Evolutionary conservation across 2,888 invertebrate species (phyloP).

Genomic region (Nymphalis urticae): DNA sequence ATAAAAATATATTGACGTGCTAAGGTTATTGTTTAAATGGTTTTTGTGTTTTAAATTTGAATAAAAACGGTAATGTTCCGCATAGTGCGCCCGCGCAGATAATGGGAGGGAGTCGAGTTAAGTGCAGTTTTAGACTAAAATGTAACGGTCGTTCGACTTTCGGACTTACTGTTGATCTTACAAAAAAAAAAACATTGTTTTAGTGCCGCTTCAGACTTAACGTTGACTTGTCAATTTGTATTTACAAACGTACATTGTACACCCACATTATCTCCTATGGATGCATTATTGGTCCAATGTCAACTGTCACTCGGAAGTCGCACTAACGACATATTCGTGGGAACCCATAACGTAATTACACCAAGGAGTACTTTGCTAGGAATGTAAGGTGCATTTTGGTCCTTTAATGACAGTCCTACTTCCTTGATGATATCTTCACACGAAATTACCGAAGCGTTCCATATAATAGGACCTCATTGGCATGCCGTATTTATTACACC

Average conservation of each 20-base stretch:
- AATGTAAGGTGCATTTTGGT: conserved; percentile 30
- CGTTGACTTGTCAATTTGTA: background rate
- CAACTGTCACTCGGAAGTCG: conserved; percentile 52
- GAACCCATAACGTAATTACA: conserved; percentile 52
- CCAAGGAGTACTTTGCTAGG: conserved; percentile 34
- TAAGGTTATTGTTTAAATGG: conserved; percentile 45
- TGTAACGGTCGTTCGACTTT: conserved; percentile 31
- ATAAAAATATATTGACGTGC: conserved; percentile 34
- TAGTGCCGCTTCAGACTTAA: conserved; percentile 10
- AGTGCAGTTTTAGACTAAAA: conserved; percentile 20
- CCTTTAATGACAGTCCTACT: conserved; percentile 30
- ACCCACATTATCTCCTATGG: conserved; percentile 14
- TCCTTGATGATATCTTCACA: conserved; percentile 23
- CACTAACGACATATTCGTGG: conserved; percentile 60
- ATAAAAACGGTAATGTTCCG: conserved; percentile 80
- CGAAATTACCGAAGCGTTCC: conserved; percentile 20
- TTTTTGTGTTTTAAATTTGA: conserved; percentile 59
- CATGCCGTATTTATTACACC: conserved; percentile 26
- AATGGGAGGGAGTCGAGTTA: conserved; percentile 17
- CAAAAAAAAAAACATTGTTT: conserved; percentile 18
- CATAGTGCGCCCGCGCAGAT: conserved; percentile 53
- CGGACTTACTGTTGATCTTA: conserved; percentile 25
- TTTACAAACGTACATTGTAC: conserved; percentile 11
- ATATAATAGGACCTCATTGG: conserved; percentile 22
- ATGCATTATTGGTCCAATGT: conserved; percentile 24